Conservation (phyloP, 2,797 vertebrate species). For the Hydrocynus forskahlii region DNA sequence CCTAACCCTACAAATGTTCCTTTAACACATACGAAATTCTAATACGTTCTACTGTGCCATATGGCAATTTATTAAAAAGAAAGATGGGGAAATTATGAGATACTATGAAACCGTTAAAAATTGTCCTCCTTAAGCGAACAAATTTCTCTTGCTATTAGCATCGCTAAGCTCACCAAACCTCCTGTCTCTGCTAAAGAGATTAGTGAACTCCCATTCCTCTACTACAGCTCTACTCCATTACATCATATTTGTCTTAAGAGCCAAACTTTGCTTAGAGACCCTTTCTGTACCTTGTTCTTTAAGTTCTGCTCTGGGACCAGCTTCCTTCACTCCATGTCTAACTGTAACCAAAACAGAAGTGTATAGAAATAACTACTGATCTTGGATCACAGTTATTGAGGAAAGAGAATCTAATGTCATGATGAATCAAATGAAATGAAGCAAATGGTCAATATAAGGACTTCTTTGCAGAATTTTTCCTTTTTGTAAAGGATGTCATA, state of each 20-base stretch:
- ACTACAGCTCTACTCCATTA: constrained; percentile 62
- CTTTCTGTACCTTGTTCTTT: constrained; percentile 17
- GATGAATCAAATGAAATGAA: background rate
- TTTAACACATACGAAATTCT: background rate
- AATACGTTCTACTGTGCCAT: background rate
- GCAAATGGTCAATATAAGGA: background rate
- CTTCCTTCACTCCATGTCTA: constrained; percentile 46
- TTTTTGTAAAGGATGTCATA: too few relatives aligned
- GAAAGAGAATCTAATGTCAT: background rate
- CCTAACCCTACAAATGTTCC: background rate
- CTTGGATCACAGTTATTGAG: background rate
- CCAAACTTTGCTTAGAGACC: constrained; percentile 62
- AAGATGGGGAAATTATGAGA: constrained; percentile 25
- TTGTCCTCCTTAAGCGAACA: constrained; percentile 15
- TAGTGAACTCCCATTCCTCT: constrained; percentile 56
- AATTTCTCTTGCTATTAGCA: constrained; percentile 37
- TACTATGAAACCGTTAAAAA: constrained; percentile 36
- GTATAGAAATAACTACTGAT: background rate
- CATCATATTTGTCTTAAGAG: constrained; percentile 66
- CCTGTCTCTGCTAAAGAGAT: constrained; percentile 65
- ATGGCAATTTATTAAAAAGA: background rate
- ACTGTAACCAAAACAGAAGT: background rate
- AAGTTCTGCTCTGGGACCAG: constrained; percentile 9
- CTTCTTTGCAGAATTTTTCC: too few relatives aligned
- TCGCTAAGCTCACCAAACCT: constrained; percentile 51